Base-by-base conservation (phyloP, 1,140 invertebrate species). In the Heliconius nattereri region DNA sequence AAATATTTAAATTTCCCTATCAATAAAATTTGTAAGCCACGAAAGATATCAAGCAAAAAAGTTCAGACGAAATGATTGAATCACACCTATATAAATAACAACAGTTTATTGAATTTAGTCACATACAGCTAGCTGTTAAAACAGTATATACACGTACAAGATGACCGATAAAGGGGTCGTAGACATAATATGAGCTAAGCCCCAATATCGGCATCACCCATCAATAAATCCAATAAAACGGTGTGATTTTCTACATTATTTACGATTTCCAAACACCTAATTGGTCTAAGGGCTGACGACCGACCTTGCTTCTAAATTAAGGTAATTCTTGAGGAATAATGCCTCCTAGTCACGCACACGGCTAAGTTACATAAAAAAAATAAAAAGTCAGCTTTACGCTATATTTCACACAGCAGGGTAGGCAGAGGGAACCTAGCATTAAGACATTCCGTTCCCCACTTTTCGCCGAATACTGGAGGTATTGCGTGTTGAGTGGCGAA, bases 141-240 rank as follows among this genome's bases (percentile, higher is more conserved):
- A 89, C 90, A 89, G 87, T 91, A 85, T 85, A 85, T 87, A 85
- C 91, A 90, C 85, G 89, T 89, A 85, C 86, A 81, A 85, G 91
- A 92, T 92, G 91, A 91, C 91, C 91, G 91, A 92, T 92, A 90
- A 90, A 83, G 82, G 79, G 88, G 83, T 86, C 87, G 83, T 81
- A 84, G 45, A 76, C 78, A 86, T 81, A 87, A 86, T 86, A 89
- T 86, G 86, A 89, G 86, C 86, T 90, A 90, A 89, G 85, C 85
- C 76, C 87, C 85, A 76, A 76, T 76, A 66, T 76, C 75, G 32
- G 40, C 75, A 29, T 26, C 20, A 45, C 45, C 75, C 75, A 76
- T 76, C 75, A 88, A 89, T 89, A 89, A 66, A 82, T 40, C 54
- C 71, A 75, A 78, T 79, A 72, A 77, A 78, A 82, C 75, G 78